Base-by-base conservation (phyloP, 2,888 invertebrate species). In the Drosophila helvetica region DNA sequence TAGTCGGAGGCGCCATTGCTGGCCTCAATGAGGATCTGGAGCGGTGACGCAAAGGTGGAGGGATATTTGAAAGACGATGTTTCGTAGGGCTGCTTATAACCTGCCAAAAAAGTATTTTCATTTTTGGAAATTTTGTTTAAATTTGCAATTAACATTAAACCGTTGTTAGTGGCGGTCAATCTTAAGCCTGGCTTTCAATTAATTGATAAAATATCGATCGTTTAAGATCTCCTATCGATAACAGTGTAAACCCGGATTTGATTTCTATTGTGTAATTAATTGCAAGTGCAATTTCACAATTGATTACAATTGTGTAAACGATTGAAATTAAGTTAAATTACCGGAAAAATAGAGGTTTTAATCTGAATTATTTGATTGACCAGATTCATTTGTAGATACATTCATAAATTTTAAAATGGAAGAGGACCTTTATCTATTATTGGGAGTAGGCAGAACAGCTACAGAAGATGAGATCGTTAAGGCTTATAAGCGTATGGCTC, bases 1-100 rank as follows among this genome's bases (percentile, higher is more conserved):
- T 99, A 99, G 91, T 99, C 99, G 0, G 98, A 98, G 3, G 99
- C 99, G 1, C 99, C 99, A 91, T 99, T 98, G 91, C 98, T 98
- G 0, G 99, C 99, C 92, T 99, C 98, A 30, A 99, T 95, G 19
- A 98, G 94, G 50, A 99, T 95, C 91, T 98, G 96, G 15, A 97
- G 92, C 0, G 99, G 98, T 1, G 94, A 93, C 1, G 99, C 98
- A 93, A 99, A 97, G 80, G 98, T 98, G 43, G 92, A 92, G 0
- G 99, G 98, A 92, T 99, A 99, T 56, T 93, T 92, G 86, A 94
- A 94, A 8, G 90, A 92, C 22, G 92, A 89, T 53, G 96, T 95
- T 92, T 99, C 99, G 97, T 98, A 99, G 0, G 97, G 96, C 61
- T 96, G 93, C 17, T 94, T 91, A 90, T 98, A 98, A 58, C 95